Evolutionary conservation across 2,797 vertebrate genomes (phyloP), one percentile per base, ranked within the genome.

Genomic region (Aythya fuligula): DNA sequence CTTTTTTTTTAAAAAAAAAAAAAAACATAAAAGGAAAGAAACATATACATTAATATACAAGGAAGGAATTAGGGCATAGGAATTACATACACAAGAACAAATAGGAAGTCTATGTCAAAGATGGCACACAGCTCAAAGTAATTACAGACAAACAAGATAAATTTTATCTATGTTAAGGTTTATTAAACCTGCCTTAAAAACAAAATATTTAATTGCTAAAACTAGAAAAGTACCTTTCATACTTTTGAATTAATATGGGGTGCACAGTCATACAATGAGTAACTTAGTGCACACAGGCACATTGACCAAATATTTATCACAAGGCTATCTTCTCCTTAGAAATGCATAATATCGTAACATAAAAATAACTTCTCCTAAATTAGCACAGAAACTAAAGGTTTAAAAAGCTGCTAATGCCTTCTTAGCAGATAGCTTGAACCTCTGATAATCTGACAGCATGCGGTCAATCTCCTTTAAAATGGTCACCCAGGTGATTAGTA

Each of bases 381-480:
- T 5, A 41, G 36, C 38, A 60, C 3, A 34, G 41, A 84, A 6
- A 79, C 28, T 4, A 71, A 80, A 57, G 10, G 11, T 49, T 77
- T 25, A 67, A 70, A 85, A 73, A 58, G 20, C 17, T 91, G 19
- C 5, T 70, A 79, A 87, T 67, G 32, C 28, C 61, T 83, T 89
- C 13, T 36, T 88, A 95, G 53, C 18, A 61, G 38, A n/a, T 18
- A 58, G 58, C 43, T 81, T 79, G 39, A 90, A 88, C 14, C 57
- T 53, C 25, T 20, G 53, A 78, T 87, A 89, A 96, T 79, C 83
- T 89, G 64, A 85, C 56, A 82, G 72, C 45, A 82, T 32, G 65
- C n/a, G 39, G 39, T 41, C 45, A 69, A 14, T 69, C 71, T 71
- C 36, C 53, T 62, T 92, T 89, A 39, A 90, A 34, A 60, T 62